These are phyloP conservation scores for Vicugna pacos DNA, from an alignment of 2,113 vertebrate genomes.

Conservation along the genomic window DNA sequence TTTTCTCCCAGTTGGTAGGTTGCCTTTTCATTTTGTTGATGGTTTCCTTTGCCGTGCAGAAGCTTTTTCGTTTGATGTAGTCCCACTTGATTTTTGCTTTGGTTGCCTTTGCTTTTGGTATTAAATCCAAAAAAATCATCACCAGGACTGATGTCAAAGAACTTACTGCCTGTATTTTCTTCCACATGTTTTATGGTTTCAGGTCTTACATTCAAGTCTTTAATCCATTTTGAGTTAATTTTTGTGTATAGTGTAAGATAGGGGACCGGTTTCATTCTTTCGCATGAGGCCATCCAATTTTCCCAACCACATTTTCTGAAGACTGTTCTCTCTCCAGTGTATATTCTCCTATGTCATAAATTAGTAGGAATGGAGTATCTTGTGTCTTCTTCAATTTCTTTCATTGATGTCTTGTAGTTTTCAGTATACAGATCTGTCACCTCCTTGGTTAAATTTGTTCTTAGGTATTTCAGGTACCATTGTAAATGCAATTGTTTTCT, in stretches of 20 bases:
- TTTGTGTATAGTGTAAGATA: not conserved
- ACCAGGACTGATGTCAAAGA: not conserved
- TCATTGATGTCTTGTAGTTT: not conserved
- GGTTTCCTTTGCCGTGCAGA: not conserved
- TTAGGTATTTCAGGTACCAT: not conserved
- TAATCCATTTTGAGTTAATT: not conserved
- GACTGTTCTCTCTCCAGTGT: not conserved
- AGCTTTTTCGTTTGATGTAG: not conserved
- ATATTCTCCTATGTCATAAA: not conserved
- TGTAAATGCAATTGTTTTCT: not conserved
- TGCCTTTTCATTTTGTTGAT: not conserved
- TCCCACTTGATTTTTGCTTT: not conserved
- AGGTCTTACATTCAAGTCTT: not conserved
- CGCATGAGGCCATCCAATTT: not conserved
- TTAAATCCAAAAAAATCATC: not conserved
- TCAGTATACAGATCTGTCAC: not conserved
- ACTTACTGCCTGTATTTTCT: not conserved
- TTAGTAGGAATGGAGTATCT: not conserved
- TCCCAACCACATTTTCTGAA: not conserved
- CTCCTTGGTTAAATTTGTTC: not conserved
- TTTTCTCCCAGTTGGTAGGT: not conserved
- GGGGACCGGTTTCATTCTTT: not conserved
- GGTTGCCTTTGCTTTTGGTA: not conserved
- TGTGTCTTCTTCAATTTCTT: not conserved
- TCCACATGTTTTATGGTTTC: not conserved